Conservation (phyloP, 1,140 invertebrate genomes). For the Zophobas atratus region DNA sequence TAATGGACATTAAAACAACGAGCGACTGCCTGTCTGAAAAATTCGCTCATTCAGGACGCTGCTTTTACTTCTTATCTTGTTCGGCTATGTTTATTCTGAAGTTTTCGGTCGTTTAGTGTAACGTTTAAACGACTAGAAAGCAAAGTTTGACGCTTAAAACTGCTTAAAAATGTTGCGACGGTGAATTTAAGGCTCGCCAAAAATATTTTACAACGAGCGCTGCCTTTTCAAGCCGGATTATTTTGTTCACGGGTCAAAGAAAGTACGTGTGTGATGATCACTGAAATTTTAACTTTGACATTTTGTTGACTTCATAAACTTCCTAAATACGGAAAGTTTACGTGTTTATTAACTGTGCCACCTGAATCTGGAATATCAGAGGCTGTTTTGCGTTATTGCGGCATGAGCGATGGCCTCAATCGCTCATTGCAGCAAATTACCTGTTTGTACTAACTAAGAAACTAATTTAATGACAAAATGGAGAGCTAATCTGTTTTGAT, state of each 20-base stretch:
- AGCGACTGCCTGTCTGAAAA: constrained; percentile 42
- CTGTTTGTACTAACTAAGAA: constrained; percentile 13
- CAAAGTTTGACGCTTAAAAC: constrained; percentile 30
- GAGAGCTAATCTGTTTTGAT: background rate
- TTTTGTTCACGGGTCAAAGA: constrained; percentile 33
- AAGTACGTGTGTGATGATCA: constrained; percentile 21
- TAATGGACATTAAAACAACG: constrained; percentile 47
- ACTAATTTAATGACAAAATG: constrained; percentile 11
- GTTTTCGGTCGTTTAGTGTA: constrained; percentile 47
- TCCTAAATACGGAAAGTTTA: constrained; percentile 32
- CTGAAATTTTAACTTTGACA: constrained; percentile 23
- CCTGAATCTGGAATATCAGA: background rate
- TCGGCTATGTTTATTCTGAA: constrained; percentile 45
- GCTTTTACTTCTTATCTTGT: constrained; percentile 42
- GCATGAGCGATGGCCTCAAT: constrained; percentile 11
- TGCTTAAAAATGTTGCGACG: constrained; percentile 29
- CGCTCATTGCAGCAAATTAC: constrained; percentile 13
- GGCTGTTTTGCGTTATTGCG: background rate
- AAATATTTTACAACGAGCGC: constrained; percentile 23
- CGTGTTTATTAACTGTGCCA: constrained; percentile 1
- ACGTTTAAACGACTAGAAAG: constrained; percentile 46
- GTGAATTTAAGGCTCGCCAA: background rate
- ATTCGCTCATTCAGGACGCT: constrained; percentile 39
- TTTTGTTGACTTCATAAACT: constrained; percentile 18
- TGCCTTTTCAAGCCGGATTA: background rate